Evolutionary conservation across 1,140 invertebrate species (phyloP), one percentile per base, ranked within the genome.

Genomic region (Orchesella cincta): DNA sequence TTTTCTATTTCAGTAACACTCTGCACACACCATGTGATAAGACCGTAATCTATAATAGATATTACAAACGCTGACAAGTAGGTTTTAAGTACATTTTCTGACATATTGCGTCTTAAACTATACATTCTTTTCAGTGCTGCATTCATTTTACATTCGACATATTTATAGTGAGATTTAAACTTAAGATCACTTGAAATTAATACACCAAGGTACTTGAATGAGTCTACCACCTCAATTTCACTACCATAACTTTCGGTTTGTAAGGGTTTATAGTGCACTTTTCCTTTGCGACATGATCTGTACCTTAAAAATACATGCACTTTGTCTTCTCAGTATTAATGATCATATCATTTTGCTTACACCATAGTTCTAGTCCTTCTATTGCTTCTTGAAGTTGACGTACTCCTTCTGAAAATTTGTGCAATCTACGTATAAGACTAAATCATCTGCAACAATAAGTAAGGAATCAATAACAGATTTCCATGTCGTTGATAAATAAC

Each of bases 321-420:
- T 67, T 67, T 29, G 62, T 67, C 31, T 67, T 67, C 1, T 67
- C 62, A 31, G 33, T 29, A 67, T 67, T 67, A 31, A 31, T 67
- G 33, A 16, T 18, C 1, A 67, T 29, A 29, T 67, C 31, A 16
- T 67, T 29, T 29, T 67, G 26, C 29, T 67, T 67, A 33, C 62
- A 67, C 62, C 62, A 67, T 31, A 5, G 8, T 33, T 67, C 28
- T 31, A 67, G 12, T 16, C 14, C 26, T 67, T 31, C 12, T n/a
- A 67, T 31, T 18, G 8, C 14, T 2, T 14, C 12, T 8, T 67
- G 29, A 31, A 67, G 2, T 33, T 31, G 29, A 31, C 8, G 2
- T 31, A 67, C 33, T 8, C 62, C 62, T 33, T 67, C 62, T 12
- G 3, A 12, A 67, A 29, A 67, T 29, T 16, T 3, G 8, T 67